Conservation (phyloP, 2,888 invertebrate species). For the Scaptomyza reducta region DNA sequence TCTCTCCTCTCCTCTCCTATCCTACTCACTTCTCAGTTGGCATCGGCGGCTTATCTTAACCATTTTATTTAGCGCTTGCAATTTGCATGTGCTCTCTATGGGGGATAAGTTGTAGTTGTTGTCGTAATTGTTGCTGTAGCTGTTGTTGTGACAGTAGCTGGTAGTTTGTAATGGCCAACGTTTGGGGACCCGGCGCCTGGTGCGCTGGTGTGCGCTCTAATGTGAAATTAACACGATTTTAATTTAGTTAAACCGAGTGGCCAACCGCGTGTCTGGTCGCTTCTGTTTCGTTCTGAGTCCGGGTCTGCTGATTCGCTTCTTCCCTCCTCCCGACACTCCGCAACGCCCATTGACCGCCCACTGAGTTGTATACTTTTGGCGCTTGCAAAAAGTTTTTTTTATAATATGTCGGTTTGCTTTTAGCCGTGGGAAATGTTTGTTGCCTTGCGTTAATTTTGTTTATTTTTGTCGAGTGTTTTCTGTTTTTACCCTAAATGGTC, state of each 20-base stretch:
- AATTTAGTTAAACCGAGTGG: slow-evolving; percentile 80
- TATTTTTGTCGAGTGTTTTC: slow-evolving; percentile 56
- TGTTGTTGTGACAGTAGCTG: slow-evolving; percentile 54
- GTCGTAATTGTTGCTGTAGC: slow-evolving; percentile 8
- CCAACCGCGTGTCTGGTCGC: slow-evolving; percentile 57
- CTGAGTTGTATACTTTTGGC: slow-evolving; percentile 26
- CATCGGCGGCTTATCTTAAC: slow-evolving; percentile 64
- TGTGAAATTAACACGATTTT: slow-evolving; percentile 81
- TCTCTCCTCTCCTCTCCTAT: neutral
- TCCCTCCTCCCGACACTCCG: neutral
- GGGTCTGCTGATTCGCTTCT: slow-evolving; percentile 12
- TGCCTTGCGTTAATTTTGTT: slow-evolving; percentile 69
- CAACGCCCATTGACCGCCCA: slow-evolving; percentile 1
- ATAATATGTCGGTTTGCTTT: slow-evolving; percentile 64
- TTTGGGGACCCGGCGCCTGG: slow-evolving; percentile 53
- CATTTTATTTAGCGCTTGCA: slow-evolving; percentile 68
- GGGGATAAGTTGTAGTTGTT: slow-evolving; percentile 41
- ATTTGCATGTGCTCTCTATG: slow-evolving; percentile 63
- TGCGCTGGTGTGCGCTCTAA: slow-evolving; percentile 75
- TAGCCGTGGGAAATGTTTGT: slow-evolving; percentile 62
- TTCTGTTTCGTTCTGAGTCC: neutral
- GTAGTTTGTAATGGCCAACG: slow-evolving; percentile 57
- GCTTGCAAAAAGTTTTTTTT: slow-evolving; percentile 65
- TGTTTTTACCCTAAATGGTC: slow-evolving; percentile 38
- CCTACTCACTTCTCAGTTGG: neutral